Conservation (phyloP, 2,888 invertebrate species). For the Sclerodermus sp. region DNA sequence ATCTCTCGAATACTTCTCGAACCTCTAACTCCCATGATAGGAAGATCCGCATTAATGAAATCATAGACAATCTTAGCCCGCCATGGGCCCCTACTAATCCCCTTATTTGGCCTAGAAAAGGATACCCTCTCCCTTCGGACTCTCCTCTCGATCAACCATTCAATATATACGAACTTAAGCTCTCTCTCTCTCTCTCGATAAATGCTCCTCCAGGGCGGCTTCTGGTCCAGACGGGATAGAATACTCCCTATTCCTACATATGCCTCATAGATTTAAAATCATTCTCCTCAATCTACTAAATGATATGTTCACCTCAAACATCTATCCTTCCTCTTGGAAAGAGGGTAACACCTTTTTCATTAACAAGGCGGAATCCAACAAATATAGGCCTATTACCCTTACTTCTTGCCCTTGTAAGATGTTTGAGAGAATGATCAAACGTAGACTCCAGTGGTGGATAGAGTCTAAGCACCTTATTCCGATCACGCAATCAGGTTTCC, state of each 20-base stretch:
- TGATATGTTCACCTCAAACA: slow-evolving; percentile 7
- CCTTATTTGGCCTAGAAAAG: too few species aligned
- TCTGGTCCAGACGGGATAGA: slow-evolving; percentile 15
- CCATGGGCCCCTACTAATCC: too few species aligned
- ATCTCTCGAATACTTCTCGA: too few species aligned
- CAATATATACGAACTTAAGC: too few species aligned
- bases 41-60: too few species aligned
- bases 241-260: slow-evolving; percentile 5
- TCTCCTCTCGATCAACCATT: too few species aligned
- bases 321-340: slow-evolving; percentile 5
- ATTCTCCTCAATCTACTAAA: slow-evolving; percentile 16
- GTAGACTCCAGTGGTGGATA: slow-evolving; percentile 16
- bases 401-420: slow-evolving; percentile 18
- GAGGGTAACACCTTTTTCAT: slow-evolving; percentile 11
- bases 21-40: too few species aligned
- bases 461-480: slow-evolving; percentile 14
- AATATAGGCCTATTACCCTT: slow-evolving; percentile 12
- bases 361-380: slow-evolving; percentile 2
- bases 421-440: slow-evolving; percentile 18
- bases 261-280: slow-evolving; percentile 9
- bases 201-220: too few species aligned
- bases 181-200: too few species aligned
- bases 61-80: too few species aligned
- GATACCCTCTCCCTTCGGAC: too few species aligned
- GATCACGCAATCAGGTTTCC: slow-evolving; percentile 12